phyloP scores from a whole-genome alignment of 2,888 invertebrate genomes.

The Amiota communis region DNA sequence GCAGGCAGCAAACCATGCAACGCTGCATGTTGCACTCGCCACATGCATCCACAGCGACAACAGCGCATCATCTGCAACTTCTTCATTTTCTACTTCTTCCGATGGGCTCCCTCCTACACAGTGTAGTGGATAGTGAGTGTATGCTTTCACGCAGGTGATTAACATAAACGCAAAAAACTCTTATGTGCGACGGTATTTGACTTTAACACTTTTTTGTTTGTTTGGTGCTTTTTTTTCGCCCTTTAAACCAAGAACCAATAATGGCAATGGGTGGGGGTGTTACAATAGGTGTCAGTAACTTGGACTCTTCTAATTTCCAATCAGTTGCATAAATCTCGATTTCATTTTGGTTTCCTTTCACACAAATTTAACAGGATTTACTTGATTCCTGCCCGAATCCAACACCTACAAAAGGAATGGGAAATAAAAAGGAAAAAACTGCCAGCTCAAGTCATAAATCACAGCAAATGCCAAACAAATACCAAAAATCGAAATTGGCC shows the following conservation, averaged over 20 bases:
- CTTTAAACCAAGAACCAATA: background rate
- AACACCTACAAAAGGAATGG: background rate
- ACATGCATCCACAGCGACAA: background rate
- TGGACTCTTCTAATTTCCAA: slow-evolving; percentile 13
- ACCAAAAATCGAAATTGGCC: slow-evolving; percentile 42
- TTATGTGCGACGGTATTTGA: slow-evolving; percentile 42
- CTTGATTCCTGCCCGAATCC: background rate
- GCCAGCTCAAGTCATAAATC: slow-evolving; percentile 70
- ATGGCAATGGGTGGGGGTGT: background rate
- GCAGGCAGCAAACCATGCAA: background rate
- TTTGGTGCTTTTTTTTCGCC: background rate
- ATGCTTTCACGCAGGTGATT: slow-evolving; percentile 72
- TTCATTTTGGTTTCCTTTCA: slow-evolving; percentile 18
- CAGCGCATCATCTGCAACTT: slow-evolving; percentile 3
- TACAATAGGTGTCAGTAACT: background rate
- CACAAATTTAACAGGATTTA: slow-evolving; percentile 19
- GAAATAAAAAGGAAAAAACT: slow-evolving; percentile 45
- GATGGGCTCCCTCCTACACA: slow-evolving; percentile 52
- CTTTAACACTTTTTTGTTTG: background rate
- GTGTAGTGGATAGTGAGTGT: slow-evolving; percentile 4
- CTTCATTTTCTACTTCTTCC: slow-evolving; percentile 27
- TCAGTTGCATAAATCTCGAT: slow-evolving; percentile 24
- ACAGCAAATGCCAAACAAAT: slow-evolving; percentile 67
- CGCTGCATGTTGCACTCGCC: background rate
- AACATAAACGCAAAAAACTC: slow-evolving; percentile 69